These are phyloP conservation scores for Trypoxylus dichotomus DNA, from an alignment of 1,140 invertebrate species.

Conservation along the genomic window DNA sequence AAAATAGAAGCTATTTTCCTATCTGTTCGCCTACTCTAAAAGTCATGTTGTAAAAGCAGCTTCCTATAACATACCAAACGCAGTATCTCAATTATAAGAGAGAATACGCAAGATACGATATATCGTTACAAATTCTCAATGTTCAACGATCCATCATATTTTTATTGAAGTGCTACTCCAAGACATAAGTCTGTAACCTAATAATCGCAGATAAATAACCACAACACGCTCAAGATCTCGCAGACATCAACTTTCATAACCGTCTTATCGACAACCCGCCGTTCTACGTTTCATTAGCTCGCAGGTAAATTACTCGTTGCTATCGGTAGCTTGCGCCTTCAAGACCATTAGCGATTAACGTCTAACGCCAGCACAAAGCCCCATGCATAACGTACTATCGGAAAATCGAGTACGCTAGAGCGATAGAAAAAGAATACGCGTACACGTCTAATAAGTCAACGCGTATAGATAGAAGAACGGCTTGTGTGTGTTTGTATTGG, in stretches of 20 bases:
- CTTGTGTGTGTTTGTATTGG: not conserved
- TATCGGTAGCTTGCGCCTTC: not conserved
- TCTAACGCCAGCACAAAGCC: not conserved
- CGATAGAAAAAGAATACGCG: too few relatives aligned
- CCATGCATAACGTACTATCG: too few relatives aligned
- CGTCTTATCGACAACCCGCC: not conserved
- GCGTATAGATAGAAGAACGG: not conserved
- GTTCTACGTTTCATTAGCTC: not conserved
- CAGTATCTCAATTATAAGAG: too few relatives aligned
- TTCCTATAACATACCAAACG: too few relatives aligned
- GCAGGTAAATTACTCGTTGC: not conserved
- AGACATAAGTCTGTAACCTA: not conserved
- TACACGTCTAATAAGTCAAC: not conserved
- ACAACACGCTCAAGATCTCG: not conserved
- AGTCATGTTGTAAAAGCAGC: too few relatives aligned
- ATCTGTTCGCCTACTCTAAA: too few relatives aligned
- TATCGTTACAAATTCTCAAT: not conserved
- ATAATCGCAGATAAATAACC: not conserved
- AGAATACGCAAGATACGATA: too few relatives aligned
- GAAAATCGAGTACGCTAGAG: too few relatives aligned
- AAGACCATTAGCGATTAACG: slow-evolving; percentile 2
- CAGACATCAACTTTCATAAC: not conserved
- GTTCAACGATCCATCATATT: not conserved
- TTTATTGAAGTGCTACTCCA: not conserved
- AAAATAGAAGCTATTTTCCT: too few relatives aligned